Conservation (phyloP, 2,797 vertebrate species). For the Ctenopoma kingsleyae region DNA sequence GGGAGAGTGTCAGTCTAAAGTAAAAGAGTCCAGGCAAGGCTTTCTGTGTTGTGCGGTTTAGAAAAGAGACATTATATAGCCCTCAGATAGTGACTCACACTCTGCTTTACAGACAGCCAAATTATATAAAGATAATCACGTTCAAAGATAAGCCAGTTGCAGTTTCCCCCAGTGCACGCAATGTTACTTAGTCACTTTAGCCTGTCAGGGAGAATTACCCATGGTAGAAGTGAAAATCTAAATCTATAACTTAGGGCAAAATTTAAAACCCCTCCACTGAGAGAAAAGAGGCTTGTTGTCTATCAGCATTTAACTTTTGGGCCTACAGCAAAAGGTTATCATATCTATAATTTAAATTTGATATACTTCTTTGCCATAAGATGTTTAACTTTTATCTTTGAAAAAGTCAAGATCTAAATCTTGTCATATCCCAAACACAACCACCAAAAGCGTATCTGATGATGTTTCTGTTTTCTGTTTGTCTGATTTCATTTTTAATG, state of each 20-base stretch:
- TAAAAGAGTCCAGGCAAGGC: slow-evolving; percentile 46
- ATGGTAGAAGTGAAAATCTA: slow-evolving; percentile 70
- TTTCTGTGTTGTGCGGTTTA: slow-evolving; percentile 54
- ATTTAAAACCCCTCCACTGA: slow-evolving; percentile 65
- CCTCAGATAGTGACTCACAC: slow-evolving; percentile 79
- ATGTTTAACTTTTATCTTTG: slow-evolving; percentile 41
- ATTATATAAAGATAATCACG: slow-evolving; percentile 83
- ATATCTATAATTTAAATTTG: slow-evolving; percentile 58
- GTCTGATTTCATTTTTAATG: slow-evolving; percentile 33
- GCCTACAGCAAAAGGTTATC: slow-evolving; percentile 65
- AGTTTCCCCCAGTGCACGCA: slow-evolving; percentile 64
- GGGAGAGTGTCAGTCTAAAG: slow-evolving; percentile 42
- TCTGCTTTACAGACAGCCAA: slow-evolving; percentile 78
- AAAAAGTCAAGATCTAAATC: slow-evolving; percentile 34
- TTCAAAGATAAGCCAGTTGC: slow-evolving; percentile 84
- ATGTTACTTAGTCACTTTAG: slow-evolving; percentile 83
- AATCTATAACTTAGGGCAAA: slow-evolving; percentile 78
- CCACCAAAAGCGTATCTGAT: slow-evolving; percentile 15
- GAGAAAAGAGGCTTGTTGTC: slow-evolving; percentile 54
- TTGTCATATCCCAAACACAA: slow-evolving; percentile 17
- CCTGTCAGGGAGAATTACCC: slow-evolving; percentile 81
- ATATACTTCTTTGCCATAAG: slow-evolving; percentile 49
- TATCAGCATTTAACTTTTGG: slow-evolving; percentile 65
- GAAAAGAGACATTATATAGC: slow-evolving; percentile 67
- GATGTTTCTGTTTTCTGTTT: slow-evolving; percentile 8